Percentiles rank a stretch among this genome's conserved stretches.
Conservation (phyloP, 2,797 vertebrate species). For the Podarcis siculus region DNA sequence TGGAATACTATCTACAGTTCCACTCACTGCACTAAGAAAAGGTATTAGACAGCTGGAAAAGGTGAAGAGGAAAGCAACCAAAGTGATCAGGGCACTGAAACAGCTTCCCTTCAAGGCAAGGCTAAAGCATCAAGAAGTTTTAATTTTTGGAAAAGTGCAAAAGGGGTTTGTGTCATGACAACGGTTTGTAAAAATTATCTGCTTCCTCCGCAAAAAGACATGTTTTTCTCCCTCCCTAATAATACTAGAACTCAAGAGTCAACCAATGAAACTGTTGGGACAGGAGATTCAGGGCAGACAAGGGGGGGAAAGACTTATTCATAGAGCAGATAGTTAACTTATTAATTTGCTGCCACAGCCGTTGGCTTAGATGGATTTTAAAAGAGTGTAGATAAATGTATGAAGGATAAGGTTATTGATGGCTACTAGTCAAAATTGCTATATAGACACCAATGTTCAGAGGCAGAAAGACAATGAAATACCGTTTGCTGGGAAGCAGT, state of each 20-base stretch:
- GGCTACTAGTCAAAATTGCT: not conserved
- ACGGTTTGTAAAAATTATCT: not conserved
- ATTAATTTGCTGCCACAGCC: no score
- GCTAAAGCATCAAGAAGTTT: not conserved
- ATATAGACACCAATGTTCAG: not conserved
- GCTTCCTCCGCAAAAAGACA: not conserved
- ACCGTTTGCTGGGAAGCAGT: not conserved
- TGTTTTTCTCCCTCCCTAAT: not conserved
- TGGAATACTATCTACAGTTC: not conserved
- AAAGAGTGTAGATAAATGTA: not conserved
- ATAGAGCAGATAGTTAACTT: no score
- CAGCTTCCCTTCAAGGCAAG: not conserved
- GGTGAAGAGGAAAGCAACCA: not conserved
- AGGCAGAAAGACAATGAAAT: not conserved
- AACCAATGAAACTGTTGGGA: not conserved
- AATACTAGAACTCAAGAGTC: not conserved
- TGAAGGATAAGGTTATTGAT: not conserved
- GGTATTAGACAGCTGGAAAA: not conserved
- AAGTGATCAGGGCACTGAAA: not conserved
- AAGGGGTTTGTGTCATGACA: not conserved
- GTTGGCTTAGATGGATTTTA: not conserved
- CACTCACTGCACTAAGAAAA: not conserved
- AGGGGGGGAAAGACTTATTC: no score
- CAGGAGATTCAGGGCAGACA: not conserved
- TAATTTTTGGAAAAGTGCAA: not conserved